These are phyloP conservation scores for Hemiscyllium ocellatum DNA, from an alignment of 2,113 vertebrate genomes.

Conservation along the genomic window DNA sequence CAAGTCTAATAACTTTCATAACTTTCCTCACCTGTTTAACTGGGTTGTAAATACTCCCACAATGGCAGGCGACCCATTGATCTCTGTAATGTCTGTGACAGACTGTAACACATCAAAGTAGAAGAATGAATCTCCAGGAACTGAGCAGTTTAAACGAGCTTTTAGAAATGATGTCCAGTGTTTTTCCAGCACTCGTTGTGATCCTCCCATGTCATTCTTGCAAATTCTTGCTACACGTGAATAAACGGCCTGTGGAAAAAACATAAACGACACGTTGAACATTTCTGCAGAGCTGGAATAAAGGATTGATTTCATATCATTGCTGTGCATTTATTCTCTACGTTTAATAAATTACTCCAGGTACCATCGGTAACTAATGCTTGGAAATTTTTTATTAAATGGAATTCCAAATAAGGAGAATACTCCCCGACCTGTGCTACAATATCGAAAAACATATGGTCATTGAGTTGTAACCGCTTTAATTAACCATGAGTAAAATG, in stretches of 20 bases:
- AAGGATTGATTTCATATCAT: neutral
- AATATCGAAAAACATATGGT: constrained; percentile 43
- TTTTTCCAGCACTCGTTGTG: constrained; percentile 94
- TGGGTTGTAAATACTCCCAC: constrained; percentile 95
- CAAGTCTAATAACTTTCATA: constrained; percentile 38
- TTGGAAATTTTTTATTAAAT: constrained; percentile 35
- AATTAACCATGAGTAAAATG: constrained; percentile 57
- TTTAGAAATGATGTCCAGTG: constrained; percentile 98
- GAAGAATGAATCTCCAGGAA: constrained; percentile 95
- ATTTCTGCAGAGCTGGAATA: constrained; percentile 42
- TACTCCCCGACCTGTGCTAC: constrained; percentile 36
- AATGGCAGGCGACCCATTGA: constrained; percentile 78
- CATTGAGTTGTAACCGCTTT: constrained; percentile 51
- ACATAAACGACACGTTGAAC: constrained; percentile 54
- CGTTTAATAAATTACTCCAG: constrained; percentile 40
- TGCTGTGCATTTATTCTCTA: neutral
- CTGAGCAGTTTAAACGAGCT: constrained; percentile 89
- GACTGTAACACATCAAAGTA: constrained; percentile 97
- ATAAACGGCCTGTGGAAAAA: constrained; percentile 74
- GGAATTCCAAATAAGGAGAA: constrained; percentile 41
- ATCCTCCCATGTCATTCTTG: constrained; percentile 94
- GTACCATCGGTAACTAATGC: constrained; percentile 22
- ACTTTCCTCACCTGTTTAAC: constrained; percentile 82
- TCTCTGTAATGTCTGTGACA: constrained; percentile 86
- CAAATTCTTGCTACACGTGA: constrained; percentile 96